Evolutionary conservation across 1,140 invertebrate genomes (phyloP), one percentile per base, ranked within the genome.

Genomic region (Probaryconus sp.): DNA sequence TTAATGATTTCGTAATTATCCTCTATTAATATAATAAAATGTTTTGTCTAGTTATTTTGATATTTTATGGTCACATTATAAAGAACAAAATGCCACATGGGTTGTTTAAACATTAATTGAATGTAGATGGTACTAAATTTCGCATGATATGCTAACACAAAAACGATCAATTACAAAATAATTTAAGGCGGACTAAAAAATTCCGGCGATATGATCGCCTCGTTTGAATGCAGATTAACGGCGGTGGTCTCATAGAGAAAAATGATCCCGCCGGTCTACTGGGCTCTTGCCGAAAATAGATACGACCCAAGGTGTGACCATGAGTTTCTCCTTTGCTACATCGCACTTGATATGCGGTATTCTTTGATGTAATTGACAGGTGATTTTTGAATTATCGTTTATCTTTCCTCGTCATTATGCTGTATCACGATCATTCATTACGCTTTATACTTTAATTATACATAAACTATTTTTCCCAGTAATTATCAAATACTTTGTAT

Each of bases 281-380:
- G 63, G 60, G 61, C 76, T 67, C 48, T 28, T 24, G 64, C 55
- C 74, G 69, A 78, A 82, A 82, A 79, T 76, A 79, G 70, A 77
- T 14, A 24, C 42, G 37, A 16, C 35, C 56, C 43, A 64, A 75
- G 72, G 58, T 69, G 64, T 40, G 58, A 75, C 58, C 43, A 26
- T 63, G 58, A 64, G 64, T 63, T 67, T 68, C 63, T 63, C 58
- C 38, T 63, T 65, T 17, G 28, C 31, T 24, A 11, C 55, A 65
- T 61, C 58, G 68, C 58, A 58, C 68, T 31, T 33, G 51, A 53
- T 56, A 42, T 37, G 56, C 31, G 40, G 58, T 10, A 50, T 47
- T 40, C 67, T 79, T 64, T 68, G 42, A 65, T 79, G 61, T 58
- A 64, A 77, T 75, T 76, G 63, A 67, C 70, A 63, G 55, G 24